phyloP scores from a whole-genome alignment of 2,113 vertebrate species.

The Taxidea taxus region DNA sequence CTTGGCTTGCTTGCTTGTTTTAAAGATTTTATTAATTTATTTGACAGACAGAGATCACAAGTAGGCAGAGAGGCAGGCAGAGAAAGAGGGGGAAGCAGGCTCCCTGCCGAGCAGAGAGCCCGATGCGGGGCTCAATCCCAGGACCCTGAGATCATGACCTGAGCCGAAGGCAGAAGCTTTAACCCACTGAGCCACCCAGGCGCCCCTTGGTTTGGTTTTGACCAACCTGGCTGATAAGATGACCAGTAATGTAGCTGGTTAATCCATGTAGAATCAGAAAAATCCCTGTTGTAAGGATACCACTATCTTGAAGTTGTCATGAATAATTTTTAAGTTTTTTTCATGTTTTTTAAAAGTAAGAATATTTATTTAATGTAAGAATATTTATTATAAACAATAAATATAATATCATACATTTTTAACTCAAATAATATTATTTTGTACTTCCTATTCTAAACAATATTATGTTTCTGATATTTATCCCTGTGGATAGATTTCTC shows the following conservation, averaged over 20 bases:
- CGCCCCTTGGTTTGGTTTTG: constrained; percentile 1
- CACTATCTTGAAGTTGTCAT: neutral
- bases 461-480: neutral
- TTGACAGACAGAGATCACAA: no score
- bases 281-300: neutral
- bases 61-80: no score
- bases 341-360: no score
- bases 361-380: neutral
- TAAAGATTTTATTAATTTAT: no score
- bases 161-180: no score
- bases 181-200: no score
- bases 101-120: no score
- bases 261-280: neutral
- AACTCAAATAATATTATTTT: constrained; percentile 2
- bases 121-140: accelerated
- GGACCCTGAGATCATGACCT: no score
- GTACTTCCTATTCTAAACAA: neutral
- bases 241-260: neutral
- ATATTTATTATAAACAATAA: neutral
- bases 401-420: neutral
- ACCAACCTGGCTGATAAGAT: neutral
- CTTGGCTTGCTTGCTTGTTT: neutral
- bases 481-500: neutral
- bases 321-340: neutral
- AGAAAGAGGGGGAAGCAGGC: no score